Conservation (phyloP, 2,113 vertebrate genomes). For the Hyaena hyaena region DNA sequence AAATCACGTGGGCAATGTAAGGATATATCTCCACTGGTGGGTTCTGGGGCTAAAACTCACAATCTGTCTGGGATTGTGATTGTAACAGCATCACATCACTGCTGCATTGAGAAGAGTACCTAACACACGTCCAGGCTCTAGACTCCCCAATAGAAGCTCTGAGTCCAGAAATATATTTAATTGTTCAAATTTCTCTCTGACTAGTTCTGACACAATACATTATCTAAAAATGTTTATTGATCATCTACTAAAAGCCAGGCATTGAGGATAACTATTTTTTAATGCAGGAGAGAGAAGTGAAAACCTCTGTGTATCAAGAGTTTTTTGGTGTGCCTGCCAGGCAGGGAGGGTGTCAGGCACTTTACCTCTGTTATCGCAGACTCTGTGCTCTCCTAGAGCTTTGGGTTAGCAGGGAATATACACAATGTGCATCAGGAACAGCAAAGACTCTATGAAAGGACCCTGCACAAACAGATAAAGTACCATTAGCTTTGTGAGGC, state of each 20-base stretch:
- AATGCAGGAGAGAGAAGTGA: neutral
- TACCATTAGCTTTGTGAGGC: neutral
- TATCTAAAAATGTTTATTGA: constrained; percentile 24
- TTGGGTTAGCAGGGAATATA: neutral
- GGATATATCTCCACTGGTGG: neutral
- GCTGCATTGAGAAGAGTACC: neutral
- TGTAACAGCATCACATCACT: neutral
- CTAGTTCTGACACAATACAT: neutral
- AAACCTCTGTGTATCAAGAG: neutral
- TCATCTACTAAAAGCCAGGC: neutral
- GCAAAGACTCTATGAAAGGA: neutral
- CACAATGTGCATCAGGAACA: neutral
- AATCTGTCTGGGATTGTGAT: neutral
- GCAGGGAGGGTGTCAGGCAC: too few species aligned
- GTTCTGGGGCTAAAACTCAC: neutral
- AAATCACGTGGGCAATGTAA: neutral
- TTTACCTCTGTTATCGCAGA: neutral
- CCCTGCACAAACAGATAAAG: fast-evolving
- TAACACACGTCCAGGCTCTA: neutral
- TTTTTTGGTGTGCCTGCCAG: neutral
- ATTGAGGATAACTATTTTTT: neutral
- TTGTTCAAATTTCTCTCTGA: neutral
- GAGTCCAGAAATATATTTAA: neutral
- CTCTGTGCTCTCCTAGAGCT: neutral
- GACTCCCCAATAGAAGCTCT: neutral